Conservation (phyloP, 2,888 invertebrate genomes). For the Nezara viridula region DNA sequence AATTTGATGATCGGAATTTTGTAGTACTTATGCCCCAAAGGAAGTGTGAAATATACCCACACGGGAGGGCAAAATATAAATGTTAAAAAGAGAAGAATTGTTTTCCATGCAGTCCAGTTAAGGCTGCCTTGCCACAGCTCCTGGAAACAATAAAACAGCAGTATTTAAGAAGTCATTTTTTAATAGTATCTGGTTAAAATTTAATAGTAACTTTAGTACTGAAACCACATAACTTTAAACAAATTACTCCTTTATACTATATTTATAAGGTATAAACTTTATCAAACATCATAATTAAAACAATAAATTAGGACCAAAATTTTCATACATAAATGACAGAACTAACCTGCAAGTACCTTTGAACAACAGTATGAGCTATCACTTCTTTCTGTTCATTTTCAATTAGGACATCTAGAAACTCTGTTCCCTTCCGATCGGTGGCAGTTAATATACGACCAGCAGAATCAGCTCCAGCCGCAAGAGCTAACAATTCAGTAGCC, state of each 20-base stretch:
- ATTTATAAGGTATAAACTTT: not conserved
- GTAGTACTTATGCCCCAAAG: constrained; percentile 94
- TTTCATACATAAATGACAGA: not conserved
- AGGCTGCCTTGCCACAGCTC: constrained; percentile 98
- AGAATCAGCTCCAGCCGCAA: constrained; percentile 94
- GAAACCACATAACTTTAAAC: not conserved
- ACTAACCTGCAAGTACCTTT: constrained; percentile 89
- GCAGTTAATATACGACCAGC: constrained; percentile 95
- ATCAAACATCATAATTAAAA: not conserved
- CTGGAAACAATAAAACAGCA: constrained; percentile 70
- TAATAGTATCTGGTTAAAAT: not conserved
- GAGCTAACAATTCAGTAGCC: constrained; percentile 95
- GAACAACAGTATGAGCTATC: constrained; percentile 96
- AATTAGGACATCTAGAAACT: constrained; percentile 95
- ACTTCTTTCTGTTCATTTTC: constrained; percentile 99
- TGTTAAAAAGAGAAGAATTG: constrained; percentile 90
- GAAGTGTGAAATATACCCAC: constrained; percentile 96
- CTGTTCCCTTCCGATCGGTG: constrained; percentile 92
- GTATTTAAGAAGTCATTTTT: not conserved
- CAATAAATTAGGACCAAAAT: not conserved
- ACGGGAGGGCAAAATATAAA: constrained; percentile 96
- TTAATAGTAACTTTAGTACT: not conserved
- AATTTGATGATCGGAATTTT: constrained; percentile 99
- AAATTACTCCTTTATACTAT: not conserved
- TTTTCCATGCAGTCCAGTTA: constrained; percentile 96